Conservation (phyloP, 2,113 vertebrate genomes). For the Chaenocephalus aceratus region DNA sequence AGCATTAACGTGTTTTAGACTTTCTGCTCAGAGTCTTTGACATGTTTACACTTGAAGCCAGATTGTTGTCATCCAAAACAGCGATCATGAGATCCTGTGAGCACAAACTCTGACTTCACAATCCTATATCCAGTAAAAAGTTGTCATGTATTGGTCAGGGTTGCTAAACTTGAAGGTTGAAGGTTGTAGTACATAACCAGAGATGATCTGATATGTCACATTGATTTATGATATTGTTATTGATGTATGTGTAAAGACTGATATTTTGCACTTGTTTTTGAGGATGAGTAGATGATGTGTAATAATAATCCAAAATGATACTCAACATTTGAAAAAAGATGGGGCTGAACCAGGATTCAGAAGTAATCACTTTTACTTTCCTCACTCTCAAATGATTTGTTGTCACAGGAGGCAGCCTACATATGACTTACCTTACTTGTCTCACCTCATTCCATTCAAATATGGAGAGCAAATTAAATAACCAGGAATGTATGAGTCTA, state of each 20-base stretch:
- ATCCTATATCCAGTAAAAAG: neutral
- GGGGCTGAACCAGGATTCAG: neutral
- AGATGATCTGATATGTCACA: neutral
- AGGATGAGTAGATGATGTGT: neutral
- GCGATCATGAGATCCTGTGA: neutral
- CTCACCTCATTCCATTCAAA: conserved; percentile 24
- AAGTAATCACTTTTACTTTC: neutral
- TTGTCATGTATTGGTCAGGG: neutral
- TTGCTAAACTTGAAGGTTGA: neutral
- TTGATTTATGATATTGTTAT: neutral
- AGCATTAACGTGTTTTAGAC: neutral
- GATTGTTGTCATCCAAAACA: neutral
- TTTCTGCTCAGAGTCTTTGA: neutral
- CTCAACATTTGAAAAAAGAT: no score
- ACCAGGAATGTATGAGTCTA: neutral
- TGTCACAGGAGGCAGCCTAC: neutral
- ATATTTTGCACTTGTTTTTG: neutral
- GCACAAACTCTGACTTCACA: neutral
- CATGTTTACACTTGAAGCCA: neutral
- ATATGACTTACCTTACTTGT: neutral
- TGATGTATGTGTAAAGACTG: neutral
- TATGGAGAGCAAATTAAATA: neutral
- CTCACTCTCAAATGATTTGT: neutral
- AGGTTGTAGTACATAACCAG: neutral
- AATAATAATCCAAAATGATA: neutral